phyloP scores from a whole-genome alignment of 1,140 invertebrate genomes.

The Saccostrea glomerata region DNA sequence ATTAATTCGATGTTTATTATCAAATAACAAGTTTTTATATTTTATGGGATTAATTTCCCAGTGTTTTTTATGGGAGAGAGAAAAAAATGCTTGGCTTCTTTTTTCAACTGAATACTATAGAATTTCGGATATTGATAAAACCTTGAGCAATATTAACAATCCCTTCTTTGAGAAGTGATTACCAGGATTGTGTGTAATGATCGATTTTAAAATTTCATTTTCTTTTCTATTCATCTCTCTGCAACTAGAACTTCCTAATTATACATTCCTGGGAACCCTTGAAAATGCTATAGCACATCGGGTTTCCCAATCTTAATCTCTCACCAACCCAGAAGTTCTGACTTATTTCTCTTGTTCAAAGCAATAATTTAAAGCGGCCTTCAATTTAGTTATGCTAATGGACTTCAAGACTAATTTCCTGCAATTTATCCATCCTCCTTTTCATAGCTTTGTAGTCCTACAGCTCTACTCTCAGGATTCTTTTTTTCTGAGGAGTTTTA shows the following conservation, averaged over 20 bases:
- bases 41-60: conserved; percentile 7
- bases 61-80: neutral
- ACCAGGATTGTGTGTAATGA: neutral
- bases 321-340: conserved; percentile 26
- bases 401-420: conserved; percentile 30
- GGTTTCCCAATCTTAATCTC: conserved; percentile 20
- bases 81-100: neutral
- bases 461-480: neutral
- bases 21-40: neutral
- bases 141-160: neutral
- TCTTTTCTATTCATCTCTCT: neutral
- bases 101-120: neutral
- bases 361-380: conserved; percentile 24
- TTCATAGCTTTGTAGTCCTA: conserved; percentile 27
- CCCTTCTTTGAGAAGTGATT: neutral
- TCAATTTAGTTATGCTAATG: conserved; percentile 20
- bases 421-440: conserved; percentile 11
- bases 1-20: neutral
- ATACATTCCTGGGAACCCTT: conserved; percentile 33
- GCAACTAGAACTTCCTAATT: conserved; percentile 3
- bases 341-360: conserved; percentile 34
- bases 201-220: conserved; percentile 32
- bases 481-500: neutral
- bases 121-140: neutral
- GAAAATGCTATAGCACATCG: conserved; percentile 33